Conservation (phyloP, 2,888 invertebrate species). For the Drosophila atripex region DNA sequence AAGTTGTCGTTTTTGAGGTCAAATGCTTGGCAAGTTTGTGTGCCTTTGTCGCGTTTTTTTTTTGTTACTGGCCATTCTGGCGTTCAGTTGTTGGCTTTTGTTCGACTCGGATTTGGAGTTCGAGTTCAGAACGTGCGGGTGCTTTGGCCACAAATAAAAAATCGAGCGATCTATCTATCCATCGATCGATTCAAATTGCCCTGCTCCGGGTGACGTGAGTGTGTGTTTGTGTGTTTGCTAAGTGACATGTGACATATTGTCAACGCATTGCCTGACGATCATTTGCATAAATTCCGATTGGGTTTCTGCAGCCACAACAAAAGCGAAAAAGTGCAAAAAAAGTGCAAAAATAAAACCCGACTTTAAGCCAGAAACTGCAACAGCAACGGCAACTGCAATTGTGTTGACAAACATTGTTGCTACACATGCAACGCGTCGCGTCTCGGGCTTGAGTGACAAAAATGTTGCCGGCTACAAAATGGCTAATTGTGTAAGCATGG, state of each 20-base stretch:
- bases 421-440: slow-evolving; percentile 68
- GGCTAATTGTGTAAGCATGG: slow-evolving; percentile 75
- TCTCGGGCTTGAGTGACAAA: slow-evolving; percentile 65
- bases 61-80: slow-evolving; percentile 32
- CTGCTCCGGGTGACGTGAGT: slow-evolving; percentile 7
- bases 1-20: slow-evolving; percentile 46
- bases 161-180: slow-evolving; percentile 43
- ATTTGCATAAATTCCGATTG: slow-evolving; percentile 81
- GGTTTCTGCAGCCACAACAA: slow-evolving; percentile 45
- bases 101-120: slow-evolving; percentile 32
- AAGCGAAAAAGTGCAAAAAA: slow-evolving; percentile 15
- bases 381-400: slow-evolving; percentile 54
- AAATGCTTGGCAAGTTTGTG: slow-evolving; percentile 43
- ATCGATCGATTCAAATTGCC: slow-evolving; percentile 46
- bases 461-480: slow-evolving; percentile 76
- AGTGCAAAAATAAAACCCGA: slow-evolving; percentile 12
- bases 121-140: slow-evolving; percentile 72
- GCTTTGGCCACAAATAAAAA: slow-evolving; percentile 55
- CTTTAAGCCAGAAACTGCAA: slow-evolving; percentile 6
- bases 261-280: slow-evolving; percentile 78
- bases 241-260: slow-evolving; percentile 82
- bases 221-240: slow-evolving; percentile 46
- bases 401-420: slow-evolving; percentile 78
- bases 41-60: slow-evolving; percentile 29
- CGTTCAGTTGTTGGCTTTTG: slow-evolving; percentile 61